Base-by-base conservation (phyloP, 2,888 invertebrate species). In the Tetranychus piercei region DNA sequence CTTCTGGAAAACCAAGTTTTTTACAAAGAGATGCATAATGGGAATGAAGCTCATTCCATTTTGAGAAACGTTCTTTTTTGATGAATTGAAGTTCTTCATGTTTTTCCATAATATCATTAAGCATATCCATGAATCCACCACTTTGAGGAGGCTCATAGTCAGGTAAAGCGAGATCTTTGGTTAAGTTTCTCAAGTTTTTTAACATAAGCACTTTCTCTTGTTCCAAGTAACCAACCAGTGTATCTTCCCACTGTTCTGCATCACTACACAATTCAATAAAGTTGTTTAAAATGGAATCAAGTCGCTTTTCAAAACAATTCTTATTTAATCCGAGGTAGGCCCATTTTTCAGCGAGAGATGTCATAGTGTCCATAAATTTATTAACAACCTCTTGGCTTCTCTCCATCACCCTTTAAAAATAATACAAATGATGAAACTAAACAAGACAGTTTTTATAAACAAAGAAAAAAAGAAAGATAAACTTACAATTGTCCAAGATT, bases 21-120 rank as follows among this genome's bases (percentile, higher is more conserved):
- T 82, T 77, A 80, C 82, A 83, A 72, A 82, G 77, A 15, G 78
- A 74, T 75, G 81, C 80, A 75, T 82, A 81, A 66, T 80, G 77
- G 5, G 78, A 79, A 65, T 78, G 78, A n/a, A 82, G 77, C 11
- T 79, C 77, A 44, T 80, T 78, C 73, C 81, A 78, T 6, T 78
- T 79, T 73, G 79, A 78, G 75, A 82, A 69, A 55, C 83, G 78
- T 22, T 81, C 81, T 34, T 80, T 78, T 77, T 81, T 82, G 76
- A 81, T 80, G 69, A 78, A 78, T 8, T 78, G 77, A 73, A 82
- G 76, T 15, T 77, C 77, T n/a, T 82, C 80, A 44, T 44, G 66
- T 74, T 75, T 77, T 11, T 71, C 72, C 15, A 45, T 9, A 6
- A 74, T 44, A 6, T 74, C 72, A 34, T 67, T 69, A 18, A 69